Conservation (phyloP, 2,797 vertebrate species). For the Telmatherina bonti region DNA sequence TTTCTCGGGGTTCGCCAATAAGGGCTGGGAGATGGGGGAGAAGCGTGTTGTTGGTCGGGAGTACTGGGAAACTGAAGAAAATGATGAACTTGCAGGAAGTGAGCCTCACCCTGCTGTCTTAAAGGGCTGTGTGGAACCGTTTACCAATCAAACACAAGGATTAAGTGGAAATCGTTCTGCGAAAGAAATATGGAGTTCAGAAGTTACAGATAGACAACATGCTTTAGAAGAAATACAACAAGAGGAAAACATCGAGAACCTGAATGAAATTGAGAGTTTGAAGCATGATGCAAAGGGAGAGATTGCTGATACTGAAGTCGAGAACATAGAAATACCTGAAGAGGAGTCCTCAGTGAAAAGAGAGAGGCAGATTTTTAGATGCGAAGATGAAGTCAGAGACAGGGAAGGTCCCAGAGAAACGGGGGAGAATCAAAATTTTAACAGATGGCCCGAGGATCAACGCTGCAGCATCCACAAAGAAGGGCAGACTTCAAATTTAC, state of each 20-base stretch:
- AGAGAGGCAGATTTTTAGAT: conserved; percentile 32
- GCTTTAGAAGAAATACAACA: conserved; percentile 67
- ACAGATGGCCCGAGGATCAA: conserved; percentile 69
- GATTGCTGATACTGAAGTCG: conserved; percentile 63
- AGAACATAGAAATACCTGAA: conserved; percentile 82
- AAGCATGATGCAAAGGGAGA: conserved; percentile 31
- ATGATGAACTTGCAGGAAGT: conserved; percentile 83
- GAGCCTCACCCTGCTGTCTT: conserved; percentile 79
- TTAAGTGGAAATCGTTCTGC: conserved; percentile 6
- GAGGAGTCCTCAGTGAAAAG: conserved; percentile 56
- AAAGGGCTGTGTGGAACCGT: conserved; percentile 65
- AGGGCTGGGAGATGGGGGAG: conserved; percentile 76
- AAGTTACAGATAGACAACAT: conserved; percentile 42
- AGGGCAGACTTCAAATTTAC: conserved; percentile 30
- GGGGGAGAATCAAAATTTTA: conserved; percentile 82
- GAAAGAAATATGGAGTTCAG: conserved; percentile 41
- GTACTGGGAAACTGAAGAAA: conserved; percentile 82
- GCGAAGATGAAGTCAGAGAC: conserved; percentile 30
- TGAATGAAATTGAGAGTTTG: conserved; percentile 49
- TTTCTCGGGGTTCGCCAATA: conserved; percentile 73
- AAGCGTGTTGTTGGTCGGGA: conserved; percentile 73
- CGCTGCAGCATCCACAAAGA: conserved; percentile 42
- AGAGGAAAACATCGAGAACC: conserved; percentile 83
- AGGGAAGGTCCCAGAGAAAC: conserved; percentile 45
- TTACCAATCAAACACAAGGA: conserved; percentile 75